Evolutionary conservation across 2,888 invertebrate genomes (phyloP).

Genomic region (Epinotia demarniana): DNA sequence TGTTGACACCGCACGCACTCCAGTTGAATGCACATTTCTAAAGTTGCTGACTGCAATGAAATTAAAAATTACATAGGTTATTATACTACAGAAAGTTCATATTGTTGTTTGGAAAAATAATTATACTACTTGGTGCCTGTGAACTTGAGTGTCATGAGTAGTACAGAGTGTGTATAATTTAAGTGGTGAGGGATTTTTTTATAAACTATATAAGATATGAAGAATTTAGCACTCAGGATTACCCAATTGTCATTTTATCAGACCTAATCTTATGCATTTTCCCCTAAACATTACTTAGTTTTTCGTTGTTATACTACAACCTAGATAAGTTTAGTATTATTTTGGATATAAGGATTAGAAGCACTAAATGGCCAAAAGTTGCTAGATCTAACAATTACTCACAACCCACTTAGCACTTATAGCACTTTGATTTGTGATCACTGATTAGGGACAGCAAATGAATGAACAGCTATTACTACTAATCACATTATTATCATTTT

Average conservation of each 20-base stretch:
- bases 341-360: too few species aligned
- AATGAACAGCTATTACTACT: too few species aligned
- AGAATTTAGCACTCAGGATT: too few species aligned
- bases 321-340: too few species aligned
- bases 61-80: background rate
- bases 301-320: background rate
- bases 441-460: too few species aligned
- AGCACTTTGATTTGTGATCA: background rate
- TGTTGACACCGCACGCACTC: constrained; percentile 73
- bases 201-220: background rate
- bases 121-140: too few species aligned
- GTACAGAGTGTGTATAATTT: background rate
- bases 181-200: background rate
- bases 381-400: too few species aligned
- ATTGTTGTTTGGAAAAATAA: too few species aligned
- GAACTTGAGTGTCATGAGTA: too few species aligned
- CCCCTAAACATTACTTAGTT: background rate
- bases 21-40: constrained; percentile 70
- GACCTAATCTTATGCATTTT: background rate
- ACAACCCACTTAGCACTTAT: background rate
- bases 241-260: background rate
- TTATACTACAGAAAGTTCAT: background rate
- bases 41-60: constrained; percentile 70
- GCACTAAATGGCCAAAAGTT: too few species aligned
- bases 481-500: background rate